These are phyloP conservation scores for Thumatha senex DNA, from an alignment of 2,888 invertebrate species.

Conservation along the genomic window DNA sequence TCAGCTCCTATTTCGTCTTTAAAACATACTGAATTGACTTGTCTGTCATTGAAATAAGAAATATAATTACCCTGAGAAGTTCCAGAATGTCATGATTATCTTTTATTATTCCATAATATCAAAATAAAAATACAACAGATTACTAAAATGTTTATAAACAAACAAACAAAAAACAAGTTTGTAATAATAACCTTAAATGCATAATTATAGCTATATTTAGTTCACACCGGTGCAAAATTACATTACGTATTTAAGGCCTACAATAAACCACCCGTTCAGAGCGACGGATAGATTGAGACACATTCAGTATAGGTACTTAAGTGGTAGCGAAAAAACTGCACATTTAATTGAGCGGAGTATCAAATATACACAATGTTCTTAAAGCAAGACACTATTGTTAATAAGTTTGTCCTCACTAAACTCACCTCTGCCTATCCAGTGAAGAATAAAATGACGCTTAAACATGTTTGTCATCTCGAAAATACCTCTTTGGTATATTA, in stretches of 20 bases:
- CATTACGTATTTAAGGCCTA: slow-evolving; percentile 17
- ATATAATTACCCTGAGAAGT: not conserved
- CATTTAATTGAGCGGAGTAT: slow-evolving; percentile 20
- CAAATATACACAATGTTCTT: slow-evolving; percentile 5
- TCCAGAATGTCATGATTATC: not conserved
- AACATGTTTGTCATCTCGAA: too few relatives aligned
- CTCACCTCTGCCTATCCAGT: too few relatives aligned
- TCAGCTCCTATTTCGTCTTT: too few relatives aligned
- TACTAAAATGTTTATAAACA: slow-evolving; percentile 6
- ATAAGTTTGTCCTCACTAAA: not conserved
- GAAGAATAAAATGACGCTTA: too few relatives aligned
- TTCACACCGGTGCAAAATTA: slow-evolving; percentile 52
- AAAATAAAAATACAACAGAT: slow-evolving; percentile 27
- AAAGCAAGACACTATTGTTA: slow-evolving; percentile 10
- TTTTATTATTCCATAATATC: slow-evolving; percentile 18
- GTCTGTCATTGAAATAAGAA: too few relatives aligned
- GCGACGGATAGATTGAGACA: slow-evolving; percentile 21
- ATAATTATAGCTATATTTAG: slow-evolving; percentile 43
- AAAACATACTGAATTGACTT: too few relatives aligned
- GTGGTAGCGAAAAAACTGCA: slow-evolving; percentile 37
- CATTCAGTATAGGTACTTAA: slow-evolving; percentile 15
- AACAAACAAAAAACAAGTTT: too few relatives aligned
- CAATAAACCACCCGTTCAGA: slow-evolving; percentile 14
- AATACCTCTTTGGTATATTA: too few relatives aligned
- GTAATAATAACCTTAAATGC: slow-evolving; percentile 51